These are phyloP conservation scores for Thymelicus sylvestris DNA, from an alignment of 2,888 invertebrate genomes.

Conservation along the genomic window DNA sequence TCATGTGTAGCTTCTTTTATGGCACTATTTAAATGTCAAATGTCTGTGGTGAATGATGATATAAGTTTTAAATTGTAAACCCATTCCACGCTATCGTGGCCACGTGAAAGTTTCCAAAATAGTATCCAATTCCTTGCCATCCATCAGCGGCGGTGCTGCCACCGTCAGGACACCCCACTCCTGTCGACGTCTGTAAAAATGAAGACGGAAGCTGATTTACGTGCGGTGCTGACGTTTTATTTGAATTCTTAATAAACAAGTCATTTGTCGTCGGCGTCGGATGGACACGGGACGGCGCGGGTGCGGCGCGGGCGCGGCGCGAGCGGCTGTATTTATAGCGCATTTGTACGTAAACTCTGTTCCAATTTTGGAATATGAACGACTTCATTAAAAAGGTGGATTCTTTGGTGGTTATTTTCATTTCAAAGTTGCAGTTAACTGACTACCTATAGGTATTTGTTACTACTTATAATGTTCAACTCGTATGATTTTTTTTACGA, in stretches of 20 bases:
- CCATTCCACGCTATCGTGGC: background rate
- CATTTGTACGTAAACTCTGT: background rate
- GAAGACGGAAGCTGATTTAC: conserved; percentile 7
- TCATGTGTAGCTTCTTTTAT: background rate
- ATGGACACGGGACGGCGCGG: background rate
- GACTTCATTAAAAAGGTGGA: background rate
- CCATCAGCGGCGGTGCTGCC: background rate
- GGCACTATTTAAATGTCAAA: background rate
- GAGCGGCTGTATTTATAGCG: background rate
- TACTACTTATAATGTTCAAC: background rate
- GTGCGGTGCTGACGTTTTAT: background rate
- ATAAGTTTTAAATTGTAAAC: background rate
- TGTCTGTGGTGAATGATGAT: background rate
- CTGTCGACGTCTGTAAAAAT: conserved; percentile 7
- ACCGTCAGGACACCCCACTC: background rate
- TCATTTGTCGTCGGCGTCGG: conserved; percentile 1
- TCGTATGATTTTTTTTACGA: background rate
- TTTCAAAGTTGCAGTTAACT: background rate
- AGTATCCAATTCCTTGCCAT: background rate
- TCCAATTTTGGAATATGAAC: background rate
- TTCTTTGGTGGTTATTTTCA: no score
- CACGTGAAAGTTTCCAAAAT: background rate
- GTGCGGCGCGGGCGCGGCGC: no score
- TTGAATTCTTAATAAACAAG: conserved; percentile 7
- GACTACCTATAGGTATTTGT: background rate